Conservation (phyloP, 2,797 vertebrate species). For the Acanthis flammea region DNA sequence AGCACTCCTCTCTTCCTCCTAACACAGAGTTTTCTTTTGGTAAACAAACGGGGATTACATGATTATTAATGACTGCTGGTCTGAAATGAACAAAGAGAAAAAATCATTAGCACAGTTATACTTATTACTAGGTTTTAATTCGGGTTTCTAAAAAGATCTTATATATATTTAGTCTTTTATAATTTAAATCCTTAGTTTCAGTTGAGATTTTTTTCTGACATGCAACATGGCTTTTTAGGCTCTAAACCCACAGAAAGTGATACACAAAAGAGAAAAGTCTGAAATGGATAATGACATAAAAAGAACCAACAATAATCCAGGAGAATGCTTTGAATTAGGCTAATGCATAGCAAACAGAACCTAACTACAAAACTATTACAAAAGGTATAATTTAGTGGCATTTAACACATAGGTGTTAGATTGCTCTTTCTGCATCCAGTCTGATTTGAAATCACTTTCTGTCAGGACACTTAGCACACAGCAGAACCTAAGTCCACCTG, state of each 20-base stretch:
- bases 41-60: constrained; percentile 86
- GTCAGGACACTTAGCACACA: neutral
- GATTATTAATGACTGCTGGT: constrained; percentile 80
- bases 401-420: neutral
- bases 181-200: neutral
- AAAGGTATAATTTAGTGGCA: neutral
- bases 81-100: constrained; percentile 72
- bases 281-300: neutral
- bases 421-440: neutral
- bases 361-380: neutral
- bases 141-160: neutral
- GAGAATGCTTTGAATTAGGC: neutral
- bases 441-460: neutral
- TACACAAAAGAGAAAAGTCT: neutral
- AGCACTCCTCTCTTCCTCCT: constrained; percentile 84
- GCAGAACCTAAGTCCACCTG: neutral
- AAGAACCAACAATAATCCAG: neutral
- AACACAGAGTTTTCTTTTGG: constrained; percentile 83
- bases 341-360: neutral
- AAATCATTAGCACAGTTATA: neutral
- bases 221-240: neutral
- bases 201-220: neutral
- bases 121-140: neutral
- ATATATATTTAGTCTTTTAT: neutral
- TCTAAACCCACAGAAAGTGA: neutral